Conservation (phyloP, 2,797 vertebrate species). For the Dendrocincla fuliginosa region DNA sequence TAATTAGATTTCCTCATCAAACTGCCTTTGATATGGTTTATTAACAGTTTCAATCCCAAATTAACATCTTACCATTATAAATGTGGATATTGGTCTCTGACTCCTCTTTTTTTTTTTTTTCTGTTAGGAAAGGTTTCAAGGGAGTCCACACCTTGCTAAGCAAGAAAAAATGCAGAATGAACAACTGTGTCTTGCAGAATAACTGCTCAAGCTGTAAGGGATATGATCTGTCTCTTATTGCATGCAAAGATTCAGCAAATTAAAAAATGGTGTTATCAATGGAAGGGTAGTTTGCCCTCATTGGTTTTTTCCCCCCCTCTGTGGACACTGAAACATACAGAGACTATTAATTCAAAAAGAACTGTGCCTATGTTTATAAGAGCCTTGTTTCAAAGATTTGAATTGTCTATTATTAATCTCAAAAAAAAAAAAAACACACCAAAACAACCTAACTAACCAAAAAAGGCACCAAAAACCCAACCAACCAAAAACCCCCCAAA, state of each 20-base stretch:
- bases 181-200: neutral
- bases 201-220: neutral
- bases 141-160: neutral
- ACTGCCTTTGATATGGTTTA: neutral
- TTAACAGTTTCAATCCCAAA: neutral
- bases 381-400: neutral
- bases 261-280: neutral
- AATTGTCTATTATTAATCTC: neutral
- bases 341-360: neutral
- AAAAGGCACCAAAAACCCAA: too few species aligned
- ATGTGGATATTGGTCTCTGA: neutral
- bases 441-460: too few species aligned
- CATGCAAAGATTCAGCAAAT: neutral
- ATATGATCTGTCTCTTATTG: neutral
- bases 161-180: neutral
- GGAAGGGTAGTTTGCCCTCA: neutral
- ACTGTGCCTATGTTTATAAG: accelerated
- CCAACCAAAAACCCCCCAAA: too few species aligned
- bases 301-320: neutral
- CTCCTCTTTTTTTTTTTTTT: neutral
- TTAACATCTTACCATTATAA: neutral
- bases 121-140: neutral
- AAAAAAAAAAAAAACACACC: neutral
- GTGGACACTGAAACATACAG: neutral
- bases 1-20: neutral